Evolutionary conservation across 2,113 vertebrate species (phyloP), one percentile per base, ranked within the genome.

Genomic region (Phyllopteryx taeniolatus): DNA sequence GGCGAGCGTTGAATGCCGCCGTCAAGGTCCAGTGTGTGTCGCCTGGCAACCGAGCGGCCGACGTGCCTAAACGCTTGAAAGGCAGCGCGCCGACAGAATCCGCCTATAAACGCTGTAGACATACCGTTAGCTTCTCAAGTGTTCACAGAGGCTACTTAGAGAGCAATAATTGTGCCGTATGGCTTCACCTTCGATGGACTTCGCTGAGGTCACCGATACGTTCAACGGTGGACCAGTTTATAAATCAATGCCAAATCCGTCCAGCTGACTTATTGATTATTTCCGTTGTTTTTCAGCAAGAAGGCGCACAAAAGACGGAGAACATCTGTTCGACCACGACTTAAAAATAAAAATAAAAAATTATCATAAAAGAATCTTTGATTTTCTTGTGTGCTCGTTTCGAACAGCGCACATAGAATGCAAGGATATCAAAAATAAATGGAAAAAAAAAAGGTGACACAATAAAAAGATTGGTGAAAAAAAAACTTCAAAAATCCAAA

Each of bases 111-210:
- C 79, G 22, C 60, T 83, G 90, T 85, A 69, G 89, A 88, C 84
- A 80, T 64, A 78, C 78, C 81, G 85, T 89, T 86, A 83, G 85
- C 89, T 87, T 80, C 79, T 85, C 83, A 71, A 84, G 86, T 80
- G 82, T 87, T 85, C 85, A 86, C 82, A 67, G 76, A 76, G 79
- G 82, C 89, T 87, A 77, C 90, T 90, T 87, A 88, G 89, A 73
- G 75, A 64, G 75, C 79, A 82, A 80, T 87, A 88, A 90, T 88
- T 90, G 84, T 82, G 73, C 15, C 13, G 79, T 80, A 92, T 92
- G 81, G 89, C 90, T 91, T 82, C 53, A 17, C 72, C 80, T 71
- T 75, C 82, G 82, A 83, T 81, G 74, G 76, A 85, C 87, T 61
- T 76, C 76, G 85, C 83, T 56, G 71, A 74, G 76, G 70, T 67